phyloP scores from a whole-genome alignment of 2,888 invertebrate genomes.

The Hybos culiciformis region DNA sequence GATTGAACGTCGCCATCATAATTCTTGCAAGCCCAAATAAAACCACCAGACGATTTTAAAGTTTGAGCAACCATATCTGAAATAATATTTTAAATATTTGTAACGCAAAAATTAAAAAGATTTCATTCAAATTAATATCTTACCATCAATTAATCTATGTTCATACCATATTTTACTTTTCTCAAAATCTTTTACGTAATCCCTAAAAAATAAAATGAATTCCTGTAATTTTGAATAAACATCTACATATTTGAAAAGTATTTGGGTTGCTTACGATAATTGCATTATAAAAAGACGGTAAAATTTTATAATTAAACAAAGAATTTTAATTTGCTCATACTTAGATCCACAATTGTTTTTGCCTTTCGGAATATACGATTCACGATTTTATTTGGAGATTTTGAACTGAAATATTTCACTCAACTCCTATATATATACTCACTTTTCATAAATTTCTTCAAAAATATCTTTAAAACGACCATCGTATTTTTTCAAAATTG shows the following conservation, averaged over 20 bases:
- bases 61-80: slow-evolving; percentile 87
- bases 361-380: too few relatives aligned
- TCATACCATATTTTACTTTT: slow-evolving; percentile 76
- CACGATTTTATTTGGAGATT: background rate
- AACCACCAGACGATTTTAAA: slow-evolving; percentile 70
- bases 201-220: slow-evolving; percentile 32
- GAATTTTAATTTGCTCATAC: too few relatives aligned
- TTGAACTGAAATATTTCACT: background rate
- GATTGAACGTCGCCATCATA: slow-evolving; percentile 88
- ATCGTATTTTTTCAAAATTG: slow-evolving; percentile 77
- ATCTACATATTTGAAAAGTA: too few relatives aligned
- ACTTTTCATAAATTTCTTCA: slow-evolving; percentile 74
- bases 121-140: too few relatives aligned
- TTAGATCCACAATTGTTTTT: too few relatives aligned
- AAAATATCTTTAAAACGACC: slow-evolving; percentile 88
- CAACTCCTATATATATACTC: slow-evolving; percentile 14
- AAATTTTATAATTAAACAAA: too few relatives aligned
- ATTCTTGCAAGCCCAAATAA: slow-evolving; percentile 89
- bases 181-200: slow-evolving; percentile 63
- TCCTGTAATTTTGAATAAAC: too few relatives aligned
- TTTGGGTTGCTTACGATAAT: too few relatives aligned
- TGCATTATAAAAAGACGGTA: too few relatives aligned
- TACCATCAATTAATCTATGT: slow-evolving; percentile 74
- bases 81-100: too few relatives aligned
- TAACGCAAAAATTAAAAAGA: too few relatives aligned